These are phyloP conservation scores for Perognathus longimembris DNA, from an alignment of 2,113 vertebrate genomes.

Conservation along the genomic window DNA sequence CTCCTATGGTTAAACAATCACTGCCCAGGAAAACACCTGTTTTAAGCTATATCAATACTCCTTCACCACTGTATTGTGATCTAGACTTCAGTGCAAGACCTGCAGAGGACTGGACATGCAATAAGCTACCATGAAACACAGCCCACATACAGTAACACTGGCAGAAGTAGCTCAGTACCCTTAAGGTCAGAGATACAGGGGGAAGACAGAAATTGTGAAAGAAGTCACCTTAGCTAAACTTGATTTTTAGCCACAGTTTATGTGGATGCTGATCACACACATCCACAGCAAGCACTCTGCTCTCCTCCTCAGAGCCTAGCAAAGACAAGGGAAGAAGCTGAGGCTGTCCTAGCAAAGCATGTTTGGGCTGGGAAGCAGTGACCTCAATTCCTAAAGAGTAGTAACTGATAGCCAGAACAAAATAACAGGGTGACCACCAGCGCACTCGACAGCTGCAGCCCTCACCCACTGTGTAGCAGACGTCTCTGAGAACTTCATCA, in stretches of 20 bases:
- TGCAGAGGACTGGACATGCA: background rate
- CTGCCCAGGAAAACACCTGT: background rate
- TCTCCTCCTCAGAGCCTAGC: background rate
- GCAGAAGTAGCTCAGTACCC: background rate
- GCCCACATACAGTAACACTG: background rate
- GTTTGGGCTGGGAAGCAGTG: background rate
- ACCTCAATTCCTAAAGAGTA: conserved; percentile 56
- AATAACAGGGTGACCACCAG: background rate
- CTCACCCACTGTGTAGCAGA: background rate
- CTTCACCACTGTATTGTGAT: background rate
- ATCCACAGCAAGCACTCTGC: background rate
- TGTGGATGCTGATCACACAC: background rate
- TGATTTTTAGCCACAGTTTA: background rate
- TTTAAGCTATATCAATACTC: background rate
- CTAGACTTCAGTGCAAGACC: background rate
- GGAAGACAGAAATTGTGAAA: background rate
- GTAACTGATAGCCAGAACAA: conserved; percentile 67
- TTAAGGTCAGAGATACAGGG: background rate
- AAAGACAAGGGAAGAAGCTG: background rate
- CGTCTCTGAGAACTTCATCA: background rate
- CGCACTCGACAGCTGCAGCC: conserved; percentile 54
- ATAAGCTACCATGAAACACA: background rate
- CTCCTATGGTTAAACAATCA: background rate
- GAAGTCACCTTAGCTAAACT: background rate
- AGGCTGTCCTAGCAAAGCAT: background rate